phyloP scores from a whole-genome alignment of 2,888 invertebrate species.

The Acleris laterana region DNA sequence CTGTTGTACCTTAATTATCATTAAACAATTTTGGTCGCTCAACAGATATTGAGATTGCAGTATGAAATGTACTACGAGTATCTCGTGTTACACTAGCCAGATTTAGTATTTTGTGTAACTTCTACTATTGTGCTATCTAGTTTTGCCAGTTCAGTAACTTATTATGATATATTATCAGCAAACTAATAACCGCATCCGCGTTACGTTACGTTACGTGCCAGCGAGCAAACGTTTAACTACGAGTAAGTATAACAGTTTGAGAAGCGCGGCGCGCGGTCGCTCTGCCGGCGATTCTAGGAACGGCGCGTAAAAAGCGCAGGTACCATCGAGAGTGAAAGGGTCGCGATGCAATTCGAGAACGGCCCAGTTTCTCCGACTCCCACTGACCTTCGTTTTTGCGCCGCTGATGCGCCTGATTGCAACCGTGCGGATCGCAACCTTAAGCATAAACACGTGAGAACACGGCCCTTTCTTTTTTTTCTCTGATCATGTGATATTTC shows the following conservation, averaged over 20 bases:
- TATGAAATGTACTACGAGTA: too few species aligned
- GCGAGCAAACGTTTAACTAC: not conserved
- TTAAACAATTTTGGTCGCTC: too few species aligned
- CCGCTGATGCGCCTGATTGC: constrained; percentile 68
- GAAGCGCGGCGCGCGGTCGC: constrained; percentile 49
- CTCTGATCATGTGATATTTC: constrained; percentile 61
- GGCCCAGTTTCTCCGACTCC: constrained; percentile 77
- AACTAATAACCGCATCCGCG: not conserved
- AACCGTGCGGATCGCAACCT: constrained; percentile 59
- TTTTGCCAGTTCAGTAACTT: too few species aligned
- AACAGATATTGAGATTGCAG: too few species aligned
- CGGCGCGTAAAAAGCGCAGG: constrained; percentile 79
- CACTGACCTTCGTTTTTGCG: constrained; percentile 63
- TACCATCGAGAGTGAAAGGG: constrained; percentile 83
- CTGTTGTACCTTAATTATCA: too few species aligned
- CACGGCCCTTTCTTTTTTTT: constrained; percentile 55
- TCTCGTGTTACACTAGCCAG: too few species aligned
- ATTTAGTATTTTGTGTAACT: too few species aligned
- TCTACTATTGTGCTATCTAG: too few species aligned
- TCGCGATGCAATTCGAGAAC: constrained; percentile 79
- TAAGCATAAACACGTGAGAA: constrained; percentile 81
- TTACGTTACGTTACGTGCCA: not conserved
- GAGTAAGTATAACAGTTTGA: constrained; percentile 64
- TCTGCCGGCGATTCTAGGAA: constrained; percentile 71
- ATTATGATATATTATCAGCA: not conserved